phyloP scores from a whole-genome alignment of 2,888 invertebrate species.

The Leptogaster cylindrica region DNA sequence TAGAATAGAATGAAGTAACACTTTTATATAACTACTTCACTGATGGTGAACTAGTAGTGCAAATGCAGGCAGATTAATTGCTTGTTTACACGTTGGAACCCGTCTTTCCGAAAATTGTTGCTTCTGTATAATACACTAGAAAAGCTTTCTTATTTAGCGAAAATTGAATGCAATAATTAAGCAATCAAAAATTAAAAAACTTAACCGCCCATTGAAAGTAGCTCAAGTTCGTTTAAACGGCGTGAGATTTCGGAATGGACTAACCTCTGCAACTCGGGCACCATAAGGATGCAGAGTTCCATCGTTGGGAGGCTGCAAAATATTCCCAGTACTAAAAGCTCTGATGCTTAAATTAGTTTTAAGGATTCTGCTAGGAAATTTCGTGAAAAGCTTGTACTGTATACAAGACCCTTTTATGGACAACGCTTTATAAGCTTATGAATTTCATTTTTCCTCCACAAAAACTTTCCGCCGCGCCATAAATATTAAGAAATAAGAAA shows the following conservation, averaged over 20 bases:
- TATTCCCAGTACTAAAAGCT: conserved; percentile 1
- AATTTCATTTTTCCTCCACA: no score
- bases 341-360: no score
- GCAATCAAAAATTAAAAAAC: conserved; percentile 41
- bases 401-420: no score
- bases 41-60: not conserved
- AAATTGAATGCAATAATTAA: conserved; percentile 23
- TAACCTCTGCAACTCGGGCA: conserved; percentile 40
- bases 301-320: conserved; percentile 4
- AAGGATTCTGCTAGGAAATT: no score
- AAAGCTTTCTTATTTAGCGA: conserved; percentile 10
- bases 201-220: conserved; percentile 43
- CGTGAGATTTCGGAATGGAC: conserved; percentile 44
- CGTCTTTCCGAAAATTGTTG: conserved; percentile 23
- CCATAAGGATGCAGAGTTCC: conserved; percentile 23
- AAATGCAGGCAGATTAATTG: not conserved
- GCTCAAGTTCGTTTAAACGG: conserved; percentile 43
- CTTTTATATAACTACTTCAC: conserved; percentile 17
- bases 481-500: no score
- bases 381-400: no score
- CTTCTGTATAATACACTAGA: conserved; percentile 7
- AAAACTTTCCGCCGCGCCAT: no score
- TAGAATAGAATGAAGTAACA: not conserved
- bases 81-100: not conserved
- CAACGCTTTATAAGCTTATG: no score